Evolutionary conservation across 2,797 vertebrate species (phyloP).

Genomic region (Alosa sapidissima): DNA sequence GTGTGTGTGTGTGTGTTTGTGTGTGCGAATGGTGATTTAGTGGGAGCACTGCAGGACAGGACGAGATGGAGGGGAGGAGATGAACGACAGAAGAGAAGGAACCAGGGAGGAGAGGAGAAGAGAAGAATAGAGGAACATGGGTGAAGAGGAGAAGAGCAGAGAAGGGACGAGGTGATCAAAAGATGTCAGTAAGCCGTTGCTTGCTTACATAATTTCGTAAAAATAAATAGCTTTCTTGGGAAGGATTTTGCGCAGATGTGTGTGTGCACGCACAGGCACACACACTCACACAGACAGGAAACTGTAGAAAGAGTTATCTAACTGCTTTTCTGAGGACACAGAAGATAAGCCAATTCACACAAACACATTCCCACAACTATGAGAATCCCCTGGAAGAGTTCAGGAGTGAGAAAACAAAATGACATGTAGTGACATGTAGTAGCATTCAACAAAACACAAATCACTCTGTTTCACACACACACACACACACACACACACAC

Average conservation of each 20-base stretch:
- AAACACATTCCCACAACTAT: neutral
- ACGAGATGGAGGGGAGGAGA: neutral
- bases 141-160: no score
- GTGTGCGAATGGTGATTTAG: neutral
- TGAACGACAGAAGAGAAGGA: no score
- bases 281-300: neutral
- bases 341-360: constrained; percentile 4
- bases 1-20: neutral
- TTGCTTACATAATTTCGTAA: neutral
- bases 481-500: no score
- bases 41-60: neutral
- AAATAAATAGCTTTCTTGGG: neutral
- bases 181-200: neutral
- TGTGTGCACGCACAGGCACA: no score
- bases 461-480: no score
- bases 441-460: neutral
- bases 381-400: no score
- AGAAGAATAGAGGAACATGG: no score
- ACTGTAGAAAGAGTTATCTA: neutral
- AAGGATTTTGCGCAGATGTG: no score
- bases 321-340: neutral
- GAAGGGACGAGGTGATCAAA: neutral
- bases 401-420: neutral
- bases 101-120: neutral
- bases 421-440: neutral